Evolutionary conservation across 92 coral and sea anemone genomes (phyloP), one percentile per base, ranked within the genome.

Genomic region (Umimayanthus chanpuru): DNA sequence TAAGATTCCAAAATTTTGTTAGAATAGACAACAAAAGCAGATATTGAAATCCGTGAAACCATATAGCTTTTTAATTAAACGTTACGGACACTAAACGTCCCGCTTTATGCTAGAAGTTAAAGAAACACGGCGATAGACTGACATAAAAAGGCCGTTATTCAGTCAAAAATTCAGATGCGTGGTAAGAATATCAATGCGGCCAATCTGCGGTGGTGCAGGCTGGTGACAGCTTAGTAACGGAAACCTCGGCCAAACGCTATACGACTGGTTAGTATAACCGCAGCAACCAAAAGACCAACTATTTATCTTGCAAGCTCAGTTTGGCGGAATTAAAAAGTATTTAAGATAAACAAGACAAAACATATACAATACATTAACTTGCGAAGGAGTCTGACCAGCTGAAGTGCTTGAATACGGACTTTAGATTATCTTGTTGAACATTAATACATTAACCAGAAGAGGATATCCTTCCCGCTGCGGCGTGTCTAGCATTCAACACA

Each of bases 231-330:
- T 16, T 28, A 29, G 76, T 72, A 72, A 32, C 40, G 16, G 36
- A 6, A 18, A 23, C 68, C 26, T 61, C 68, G 6, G 21, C 14
- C n/a, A 29, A 29, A 72, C 38, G 76, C 76, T 72, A 72, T 41
- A 72, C 4, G 76, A 18, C 39, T 72, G 9, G 30, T 25, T 28
- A 32, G 36, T 72, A 15, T 28, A 68, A 72, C 76, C 76, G 76
- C 76, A 72, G 76, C 18, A 72, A 72, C 76, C 75, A 70, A 70
- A 70, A 70, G 76, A 72, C 76, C 76, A 72, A 72, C 38, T 28
- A 72, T 29, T 72, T 72, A 32, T 32, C 38, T 18, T 72, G 8
- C 16, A 25, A 72, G 68, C 26, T 61, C 1, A 20, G 25, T 23
- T 56, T 61, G 68, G 18, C 11, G 16, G 40, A 72, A 32, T 72